Evolutionary conservation across 35 echinoderm and acorn worm species (phyloP).

Genomic region (Eucidaris tribuloides): DNA sequence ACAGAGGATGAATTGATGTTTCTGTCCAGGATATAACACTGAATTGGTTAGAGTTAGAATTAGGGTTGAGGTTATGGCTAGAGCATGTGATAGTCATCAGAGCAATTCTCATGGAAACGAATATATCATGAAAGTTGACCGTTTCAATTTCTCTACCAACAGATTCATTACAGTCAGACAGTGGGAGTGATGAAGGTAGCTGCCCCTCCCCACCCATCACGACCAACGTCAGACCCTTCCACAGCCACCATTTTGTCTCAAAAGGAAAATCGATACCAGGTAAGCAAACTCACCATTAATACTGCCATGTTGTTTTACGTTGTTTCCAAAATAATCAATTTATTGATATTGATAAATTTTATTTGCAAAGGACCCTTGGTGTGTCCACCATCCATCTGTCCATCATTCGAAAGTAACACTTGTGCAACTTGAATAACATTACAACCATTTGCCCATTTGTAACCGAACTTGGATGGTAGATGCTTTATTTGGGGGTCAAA

Average conservation of each 20-base stretch:
- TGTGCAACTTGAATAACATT: too few relatives aligned
- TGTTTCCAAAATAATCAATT: background rate
- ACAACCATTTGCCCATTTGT: too few relatives aligned
- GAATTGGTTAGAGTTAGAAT: background rate
- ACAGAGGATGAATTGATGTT: background rate
- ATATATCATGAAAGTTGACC: background rate
- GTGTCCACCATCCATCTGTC: background rate
- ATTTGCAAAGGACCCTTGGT: background rate
- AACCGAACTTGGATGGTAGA: too few relatives aligned
- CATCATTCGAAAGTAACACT: too few relatives aligned
- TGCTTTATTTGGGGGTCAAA: too few relatives aligned
- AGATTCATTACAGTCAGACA: conserved; percentile 19
- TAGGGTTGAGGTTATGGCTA: background rate
- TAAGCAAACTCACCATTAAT: background rate
- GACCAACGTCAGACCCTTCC: too few relatives aligned
- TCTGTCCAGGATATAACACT: background rate
- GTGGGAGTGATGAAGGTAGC: conserved; percentile 22
- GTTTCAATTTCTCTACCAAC: background rate
- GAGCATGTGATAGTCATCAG: background rate
- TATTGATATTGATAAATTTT: background rate
- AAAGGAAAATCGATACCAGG: conserved; percentile 26
- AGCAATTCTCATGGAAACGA: background rate
- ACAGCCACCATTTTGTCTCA: background rate
- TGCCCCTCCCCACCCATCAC: background rate
- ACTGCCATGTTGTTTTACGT: background rate